Conservation (phyloP, 2,113 vertebrate genomes). For the Megaptera novaeangliae region DNA sequence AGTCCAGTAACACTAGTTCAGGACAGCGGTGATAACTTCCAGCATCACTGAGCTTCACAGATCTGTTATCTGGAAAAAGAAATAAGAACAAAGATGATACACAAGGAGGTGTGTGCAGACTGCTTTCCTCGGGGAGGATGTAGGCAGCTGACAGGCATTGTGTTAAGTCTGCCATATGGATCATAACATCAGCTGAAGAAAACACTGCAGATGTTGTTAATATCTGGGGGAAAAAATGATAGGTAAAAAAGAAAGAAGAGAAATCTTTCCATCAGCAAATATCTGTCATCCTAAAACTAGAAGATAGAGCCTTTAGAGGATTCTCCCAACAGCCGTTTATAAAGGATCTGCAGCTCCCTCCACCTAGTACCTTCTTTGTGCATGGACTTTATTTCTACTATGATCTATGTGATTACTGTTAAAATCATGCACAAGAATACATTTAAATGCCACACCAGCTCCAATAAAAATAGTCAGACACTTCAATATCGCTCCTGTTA, state of each 20-base stretch:
- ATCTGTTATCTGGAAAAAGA: not conserved
- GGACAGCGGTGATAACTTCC: constrained; percentile 26
- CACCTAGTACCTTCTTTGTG: constrained; percentile 12
- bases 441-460: not conserved
- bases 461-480: not conserved
- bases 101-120: constrained; percentile 10
- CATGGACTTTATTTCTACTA: not conserved
- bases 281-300: not conserved
- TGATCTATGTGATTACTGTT: not conserved
- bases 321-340: not conserved
- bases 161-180: not conserved
- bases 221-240: constrained; percentile 31
- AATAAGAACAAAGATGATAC: not conserved
- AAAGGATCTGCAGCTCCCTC: not conserved
- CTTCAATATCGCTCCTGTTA: not conserved
- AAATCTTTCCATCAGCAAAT: not conserved
- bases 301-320: not conserved
- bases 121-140: not conserved
- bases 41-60: constrained; percentile 48
- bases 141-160: constrained; percentile 58
- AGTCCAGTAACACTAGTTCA: constrained; percentile 25
- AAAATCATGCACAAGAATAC: not conserved
- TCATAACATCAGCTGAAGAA: constrained; percentile 30
- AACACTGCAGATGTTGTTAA: constrained; percentile 46
- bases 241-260: not conserved